phyloP scores from a whole-genome alignment of 1,140 invertebrate genomes.

The Scaptomyza montana region DNA sequence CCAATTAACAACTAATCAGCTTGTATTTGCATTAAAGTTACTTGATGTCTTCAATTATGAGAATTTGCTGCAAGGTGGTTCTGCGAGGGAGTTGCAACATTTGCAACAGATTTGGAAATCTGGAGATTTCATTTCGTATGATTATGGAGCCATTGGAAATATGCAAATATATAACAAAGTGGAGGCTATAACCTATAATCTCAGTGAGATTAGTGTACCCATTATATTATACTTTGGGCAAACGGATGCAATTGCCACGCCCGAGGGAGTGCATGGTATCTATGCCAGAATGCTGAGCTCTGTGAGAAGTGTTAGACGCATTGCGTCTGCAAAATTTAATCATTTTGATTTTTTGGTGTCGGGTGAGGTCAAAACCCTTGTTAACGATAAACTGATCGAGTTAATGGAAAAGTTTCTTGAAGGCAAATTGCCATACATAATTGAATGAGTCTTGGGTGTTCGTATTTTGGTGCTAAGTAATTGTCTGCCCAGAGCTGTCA shows the following conservation, averaged over 20 bases:
- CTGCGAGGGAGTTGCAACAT: conserved; percentile 61
- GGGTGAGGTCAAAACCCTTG: conserved; percentile 85
- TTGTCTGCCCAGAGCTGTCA: conserved; percentile 36
- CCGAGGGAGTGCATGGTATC: conserved; percentile 85
- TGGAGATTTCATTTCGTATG: conserved; percentile 76
- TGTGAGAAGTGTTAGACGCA: conserved; percentile 83
- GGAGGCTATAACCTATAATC: conserved; percentile 85
- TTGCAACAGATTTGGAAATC: conserved; percentile 79
- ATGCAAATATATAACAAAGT: conserved; percentile 83
- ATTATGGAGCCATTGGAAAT: conserved; percentile 82
- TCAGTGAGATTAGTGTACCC: conserved; percentile 86
- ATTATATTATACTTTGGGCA: conserved; percentile 89
- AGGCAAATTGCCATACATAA: conserved; percentile 77
- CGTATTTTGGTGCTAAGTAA: conserved; percentile 25
- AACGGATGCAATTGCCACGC: conserved; percentile 88
- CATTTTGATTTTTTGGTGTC: conserved; percentile 88
- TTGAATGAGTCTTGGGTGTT: conserved; percentile 56
- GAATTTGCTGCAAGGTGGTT: conserved; percentile 68
- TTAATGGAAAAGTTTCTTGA: conserved; percentile 79
- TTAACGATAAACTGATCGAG: conserved; percentile 85
- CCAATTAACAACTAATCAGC: neutral
- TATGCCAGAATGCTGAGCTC: conserved; percentile 81
- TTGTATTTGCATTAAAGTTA: conserved; percentile 23
- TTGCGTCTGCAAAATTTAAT: conserved; percentile 84
- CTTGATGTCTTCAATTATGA: conserved; percentile 71